Conservation (phyloP, 2,113 vertebrate species). For the Acinonyx jubatus region DNA sequence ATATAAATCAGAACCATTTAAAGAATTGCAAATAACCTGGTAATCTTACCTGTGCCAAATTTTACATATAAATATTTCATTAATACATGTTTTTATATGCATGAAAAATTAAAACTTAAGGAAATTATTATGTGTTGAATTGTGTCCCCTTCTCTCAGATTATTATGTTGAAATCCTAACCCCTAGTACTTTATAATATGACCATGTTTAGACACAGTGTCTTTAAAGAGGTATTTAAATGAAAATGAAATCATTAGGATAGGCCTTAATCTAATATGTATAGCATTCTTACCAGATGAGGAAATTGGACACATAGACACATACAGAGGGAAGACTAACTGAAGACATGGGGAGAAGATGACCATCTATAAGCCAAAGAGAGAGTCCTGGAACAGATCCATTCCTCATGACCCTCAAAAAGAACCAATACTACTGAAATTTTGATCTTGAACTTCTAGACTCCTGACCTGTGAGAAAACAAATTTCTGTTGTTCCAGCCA, state of each 20-base stretch:
- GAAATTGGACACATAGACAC: background rate
- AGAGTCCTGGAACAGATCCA: background rate
- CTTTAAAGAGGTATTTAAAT: background rate
- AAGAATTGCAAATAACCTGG: background rate
- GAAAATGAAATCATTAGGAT: background rate
- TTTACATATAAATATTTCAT: background rate
- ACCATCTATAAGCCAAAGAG: background rate
- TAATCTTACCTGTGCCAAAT: background rate
- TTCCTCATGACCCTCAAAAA: background rate
- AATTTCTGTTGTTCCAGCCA: background rate
- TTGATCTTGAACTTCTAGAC: background rate
- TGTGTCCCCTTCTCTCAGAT: background rate
- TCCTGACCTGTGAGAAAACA: background rate
- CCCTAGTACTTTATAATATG: background rate
- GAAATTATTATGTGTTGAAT: background rate
- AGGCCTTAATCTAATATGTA: background rate
- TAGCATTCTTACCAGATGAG: background rate
- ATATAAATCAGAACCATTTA: slow-evolving; percentile 11
- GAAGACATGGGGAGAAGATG: background rate
- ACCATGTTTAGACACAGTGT: background rate
- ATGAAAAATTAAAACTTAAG: background rate
- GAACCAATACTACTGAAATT: background rate
- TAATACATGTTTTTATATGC: background rate
- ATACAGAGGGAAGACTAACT: background rate
- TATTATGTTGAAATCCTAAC: background rate